Evolutionary conservation across 2,113 vertebrate genomes (phyloP), one percentile per base, ranked within the genome.

Genomic region (Perognathus longimembris): DNA sequence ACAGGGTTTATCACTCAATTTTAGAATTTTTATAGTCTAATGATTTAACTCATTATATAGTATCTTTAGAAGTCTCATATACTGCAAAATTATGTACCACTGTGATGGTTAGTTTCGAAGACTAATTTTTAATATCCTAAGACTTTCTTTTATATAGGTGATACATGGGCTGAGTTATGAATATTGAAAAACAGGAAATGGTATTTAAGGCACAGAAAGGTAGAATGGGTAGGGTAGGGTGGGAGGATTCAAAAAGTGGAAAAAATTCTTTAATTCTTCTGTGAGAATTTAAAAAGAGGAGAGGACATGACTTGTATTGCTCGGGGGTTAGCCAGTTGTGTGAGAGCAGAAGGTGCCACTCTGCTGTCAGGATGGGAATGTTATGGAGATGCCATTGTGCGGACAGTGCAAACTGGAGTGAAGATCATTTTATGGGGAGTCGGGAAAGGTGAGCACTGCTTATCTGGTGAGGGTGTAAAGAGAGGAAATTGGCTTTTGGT

Each of bases 41-140:
- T 75, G n/a, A 32, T 57, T 83, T 92, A 73, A 21, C 83, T 92
- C 15, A 26, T 79, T 91, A 75, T 77, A 90, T 85, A 36, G 71
- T 85, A 88, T n/a, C 91, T 82, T 66, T 78, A 85, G 30, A 70
- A 85, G 2, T 69, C n/a, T 92, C n/a, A 50, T 79, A 3, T 87
- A 15, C 74, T 92, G 75, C 67, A 90, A 88, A 64, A 42, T 79
- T 54, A 75, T 90, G 17, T 71, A 92, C 71, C 73, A 32, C 30
- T 76, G 0, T 81, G 32, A 74, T 54, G 67, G 38, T 32, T 85
- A 70, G 73, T 84, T 69, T 88, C 34, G 80, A 34, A 94, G 32
- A 89, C 12, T 12, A 11, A 21, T 0, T 85, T 95, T 89, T 83
- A 6, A 4, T 90, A n/a, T 57, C 85, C 77, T 4, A 26, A 85